These are phyloP conservation scores for Todiramphus chloris DNA, from an alignment of 2,113 vertebrate species.

Conservation along the genomic window DNA sequence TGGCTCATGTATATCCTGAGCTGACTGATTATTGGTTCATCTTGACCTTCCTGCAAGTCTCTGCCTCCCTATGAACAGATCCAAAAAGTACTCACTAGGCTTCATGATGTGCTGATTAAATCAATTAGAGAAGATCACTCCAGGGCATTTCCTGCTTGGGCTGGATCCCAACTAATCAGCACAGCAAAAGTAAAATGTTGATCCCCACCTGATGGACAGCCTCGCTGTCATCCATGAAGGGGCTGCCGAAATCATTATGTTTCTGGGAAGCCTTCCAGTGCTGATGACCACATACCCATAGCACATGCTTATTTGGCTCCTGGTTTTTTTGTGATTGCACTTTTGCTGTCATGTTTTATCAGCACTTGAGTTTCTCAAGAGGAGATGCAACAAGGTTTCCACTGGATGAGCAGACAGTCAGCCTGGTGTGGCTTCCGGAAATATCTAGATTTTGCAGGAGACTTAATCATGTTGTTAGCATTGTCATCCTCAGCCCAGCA, in stretches of 20 bases:
- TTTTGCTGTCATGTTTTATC: not conserved
- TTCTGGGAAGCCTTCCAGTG: conserved; percentile 40
- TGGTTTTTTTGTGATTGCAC: not conserved
- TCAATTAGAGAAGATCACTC: not conserved
- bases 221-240: not conserved
- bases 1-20: not conserved
- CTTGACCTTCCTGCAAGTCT: not conserved
- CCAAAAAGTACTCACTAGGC: not conserved
- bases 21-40: not conserved
- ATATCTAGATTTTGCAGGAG: not conserved
- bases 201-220: not conserved
- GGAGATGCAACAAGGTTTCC: not conserved
- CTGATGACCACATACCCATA: not conserved
- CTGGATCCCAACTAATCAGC: conserved; percentile 12
- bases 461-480: not conserved
- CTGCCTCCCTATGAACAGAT: not conserved
- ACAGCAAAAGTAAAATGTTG: not conserved
- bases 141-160: not conserved
- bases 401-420: not conserved
- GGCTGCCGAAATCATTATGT: not conserved
- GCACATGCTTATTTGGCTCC: conserved; percentile 16
- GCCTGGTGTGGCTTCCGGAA: not conserved
- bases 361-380: not conserved
- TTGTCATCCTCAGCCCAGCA: not conserved
- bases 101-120: not conserved